Percentiles rank a stretch among this genome's conserved stretches.
Evolutionary conservation across 2,797 vertebrate species (phyloP).

Genomic region (Ptychobarbus kaznakovi): DNA sequence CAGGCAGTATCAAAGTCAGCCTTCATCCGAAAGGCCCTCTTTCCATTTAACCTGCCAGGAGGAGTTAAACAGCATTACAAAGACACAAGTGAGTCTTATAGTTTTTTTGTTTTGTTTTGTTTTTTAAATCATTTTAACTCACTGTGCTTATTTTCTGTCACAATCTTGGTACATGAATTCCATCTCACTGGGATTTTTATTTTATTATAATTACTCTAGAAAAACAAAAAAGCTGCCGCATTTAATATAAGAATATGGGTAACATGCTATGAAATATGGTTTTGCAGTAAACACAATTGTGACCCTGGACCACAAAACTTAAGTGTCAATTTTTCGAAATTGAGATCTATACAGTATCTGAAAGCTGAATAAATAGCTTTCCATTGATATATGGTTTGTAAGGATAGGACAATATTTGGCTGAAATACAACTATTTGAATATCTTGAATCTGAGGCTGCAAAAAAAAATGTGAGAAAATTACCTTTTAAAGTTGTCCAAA

Average conservation of each 20-base stretch:
- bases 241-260: neutral
- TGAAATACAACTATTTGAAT: too few species aligned
- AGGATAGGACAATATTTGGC: too few species aligned
- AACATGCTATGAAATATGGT: neutral
- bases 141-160: neutral
- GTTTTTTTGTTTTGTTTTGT: neutral
- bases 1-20: slow-evolving; percentile 3
- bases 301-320: too few species aligned
- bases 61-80: neutral
- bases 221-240: neutral
- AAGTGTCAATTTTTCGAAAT: too few species aligned
- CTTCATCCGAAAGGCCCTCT: neutral
- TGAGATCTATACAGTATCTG: too few species aligned
- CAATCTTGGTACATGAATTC: neutral
- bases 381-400: too few species aligned
- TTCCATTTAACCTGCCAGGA: neutral
- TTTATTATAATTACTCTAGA: neutral
- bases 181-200: neutral
- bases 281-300: neutral
- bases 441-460: too few species aligned
- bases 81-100: neutral
- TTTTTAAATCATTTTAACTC: neutral
- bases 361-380: too few species aligned
- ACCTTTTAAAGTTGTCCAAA: too few species aligned
- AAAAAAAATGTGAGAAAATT: too few species aligned